A percentile compares a stretch with the other conserved stretches of the same genome.
These are phyloP conservation scores for Hirundo rustica DNA, from an alignment of 2,797 vertebrate species.

Conservation along the genomic window DNA sequence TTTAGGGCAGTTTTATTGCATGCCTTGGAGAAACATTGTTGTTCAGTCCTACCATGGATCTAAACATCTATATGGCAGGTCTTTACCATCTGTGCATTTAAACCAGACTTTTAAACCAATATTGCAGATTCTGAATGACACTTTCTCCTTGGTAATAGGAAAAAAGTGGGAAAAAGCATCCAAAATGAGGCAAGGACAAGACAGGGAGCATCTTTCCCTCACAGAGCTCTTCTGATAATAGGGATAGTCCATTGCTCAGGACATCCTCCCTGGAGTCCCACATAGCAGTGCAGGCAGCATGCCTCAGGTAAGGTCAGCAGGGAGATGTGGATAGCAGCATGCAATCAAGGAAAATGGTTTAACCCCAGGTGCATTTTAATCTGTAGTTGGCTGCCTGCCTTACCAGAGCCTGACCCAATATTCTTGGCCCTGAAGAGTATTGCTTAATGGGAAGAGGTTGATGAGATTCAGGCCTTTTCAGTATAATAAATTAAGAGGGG, in stretches of 20 bases:
- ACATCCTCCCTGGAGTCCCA: neutral
- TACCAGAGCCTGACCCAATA: neutral
- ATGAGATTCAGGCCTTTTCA: neutral
- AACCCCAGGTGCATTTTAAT: neutral
- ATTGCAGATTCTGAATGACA: neutral
- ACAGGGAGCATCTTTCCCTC: neutral
- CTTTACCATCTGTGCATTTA: neutral
- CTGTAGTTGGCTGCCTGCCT: neutral
- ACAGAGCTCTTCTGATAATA: neutral
- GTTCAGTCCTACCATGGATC: neutral
- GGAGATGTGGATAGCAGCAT: neutral
- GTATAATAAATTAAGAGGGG: neutral
- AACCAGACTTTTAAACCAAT: neutral
- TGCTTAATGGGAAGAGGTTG: neutral
- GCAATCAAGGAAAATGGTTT: neutral
- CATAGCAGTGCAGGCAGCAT: neutral
- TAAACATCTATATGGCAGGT: neutral
- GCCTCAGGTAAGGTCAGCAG: conserved; percentile 4
- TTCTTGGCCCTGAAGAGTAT: neutral
- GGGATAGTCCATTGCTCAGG: neutral
- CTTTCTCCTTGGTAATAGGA: neutral
- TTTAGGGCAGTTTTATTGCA: neutral
- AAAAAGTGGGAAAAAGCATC: neutral
- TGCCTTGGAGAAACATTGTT: neutral
- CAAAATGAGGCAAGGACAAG: neutral